Base-by-base conservation (phyloP, 2,797 vertebrate species). In the Dryobates pubescens region DNA sequence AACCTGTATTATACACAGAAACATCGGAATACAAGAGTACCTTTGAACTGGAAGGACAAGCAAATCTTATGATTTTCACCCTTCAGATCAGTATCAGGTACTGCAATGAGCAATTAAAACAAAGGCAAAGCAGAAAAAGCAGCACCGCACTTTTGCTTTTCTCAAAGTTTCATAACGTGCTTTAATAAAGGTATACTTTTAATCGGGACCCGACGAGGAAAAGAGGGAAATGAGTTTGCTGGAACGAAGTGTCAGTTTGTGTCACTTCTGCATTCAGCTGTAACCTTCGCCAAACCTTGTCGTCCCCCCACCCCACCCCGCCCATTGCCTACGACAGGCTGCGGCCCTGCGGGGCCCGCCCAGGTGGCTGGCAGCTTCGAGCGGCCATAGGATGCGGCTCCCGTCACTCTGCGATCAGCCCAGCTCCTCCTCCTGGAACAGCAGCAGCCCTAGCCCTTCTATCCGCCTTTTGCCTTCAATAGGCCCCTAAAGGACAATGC, bases 251-350 rank as follows among this genome's bases (percentile, higher is more conserved):
- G 67, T 23, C 94, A 91, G 83, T 23, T 62, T 7, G 57, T 93
- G 93, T 75, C 92, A 91, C 92, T 95, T 85, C 95, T 59, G 94
- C 93, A 84, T 87, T 88, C 92, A 73, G 93, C 94, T 41, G 78
- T 94, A 93, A 96, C 97, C 97, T 97, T 96, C 95, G 95, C 93
- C 94, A 87, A 96, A 96, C 97, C 97, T 95, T 91, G 96, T 17
- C 24, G 30, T 65, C 19, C 29, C 56, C 74, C 34, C 23, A 36
- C 45, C 41, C 62, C 64, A 7, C 79, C 54, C 70, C 89, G 73
- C 81, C 96, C 92, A 17, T 10, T 47, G 86, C 90, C 93, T 49
- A 9, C 74, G 43, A 90, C 86, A 38, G 90, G 95, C 92, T 81
- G 94, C 93, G 82, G 91, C 80, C 82, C 61, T 15, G 72, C 59